Base-by-base conservation (phyloP, 1,140 invertebrate genomes). In the Luehdorfia chinensis region DNA sequence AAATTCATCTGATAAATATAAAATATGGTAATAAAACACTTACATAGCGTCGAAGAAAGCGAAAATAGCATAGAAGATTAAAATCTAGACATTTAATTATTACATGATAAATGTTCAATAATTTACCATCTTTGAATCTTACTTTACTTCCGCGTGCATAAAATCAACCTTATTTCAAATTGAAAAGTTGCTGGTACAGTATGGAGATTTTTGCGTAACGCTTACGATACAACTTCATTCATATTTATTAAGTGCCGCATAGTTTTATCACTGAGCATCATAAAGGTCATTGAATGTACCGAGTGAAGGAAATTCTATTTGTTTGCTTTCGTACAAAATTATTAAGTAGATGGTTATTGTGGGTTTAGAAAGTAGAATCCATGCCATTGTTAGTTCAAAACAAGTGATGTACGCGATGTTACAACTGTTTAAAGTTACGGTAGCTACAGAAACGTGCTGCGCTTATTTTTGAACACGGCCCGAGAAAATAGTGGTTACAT, bases 161-260 rank as follows among this genome's bases (percentile, higher is more conserved):
- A 36, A 19, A 43, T 28, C n/a, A 43, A 28, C 23, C 14, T 27
- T 43, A 12, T 7, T 27, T 18, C 18, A 13, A 8, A 18, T 16
- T 19, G 11, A 28, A 43, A 6, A 30, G 11, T 11, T 16, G 25
- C 25, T 6, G 4, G 7, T 16, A n/a, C n/a, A 14, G n/a, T 43
- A 43, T 41, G 39, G 39, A 43, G 33, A 36, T 16, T 28, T 27
- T 28, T 28, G 39, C 39, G 39, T 43, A 43, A 43, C 30, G n/a
- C 25, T n/a, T 16, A n/a, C 23, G 6, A 13, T 11, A 12, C 6
- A 9, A 1, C 13, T 43, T 28, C 15, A 31, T 43, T 1, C 39
- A 43, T 43, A 30, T 43, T 43, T 30, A 43, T 43, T n/a, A 43
- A 14, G 7, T 5, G 18, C 4, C 25, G 25, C 14, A n/a, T n/a